Base-by-base conservation (phyloP, 2,888 invertebrate species). In the Agonopterix subpropinquella region DNA sequence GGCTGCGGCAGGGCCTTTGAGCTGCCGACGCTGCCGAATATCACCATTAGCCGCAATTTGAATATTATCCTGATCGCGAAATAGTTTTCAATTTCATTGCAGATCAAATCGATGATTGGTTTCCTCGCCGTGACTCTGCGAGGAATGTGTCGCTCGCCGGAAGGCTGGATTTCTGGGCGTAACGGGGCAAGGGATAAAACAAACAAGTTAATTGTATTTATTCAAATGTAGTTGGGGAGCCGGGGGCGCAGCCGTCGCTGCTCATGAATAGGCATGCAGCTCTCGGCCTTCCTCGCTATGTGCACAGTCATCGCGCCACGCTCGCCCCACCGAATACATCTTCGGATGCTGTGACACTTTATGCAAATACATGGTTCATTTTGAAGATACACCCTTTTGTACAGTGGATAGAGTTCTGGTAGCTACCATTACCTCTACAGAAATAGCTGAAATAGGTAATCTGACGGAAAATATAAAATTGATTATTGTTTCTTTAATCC, bases 161-260 rank as follows among this genome's bases (percentile, higher is more conserved):
- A 68, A 74, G 75, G 71, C 67, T 62, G 68, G 68, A 70, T 69
- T 69, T 43, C 64, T 61, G 77, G 77, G 77, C 73, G 77, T 73
- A 66, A 65, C 70, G 62, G 72, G 76, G 68, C 71, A 73, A 5
- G 73, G 77, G 76, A 49, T 49, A 85, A 86, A 86, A 85, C 87
- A 88, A 87, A 88, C 85, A 87, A 88, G 85, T 83, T 86, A 88
- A 88, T 88, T 86, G 86, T 88, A 85, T 87, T 86, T 88, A 87
- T 88, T 88, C 80, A 86, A 87, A 88, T 87, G 79, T 64, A 76
- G 64, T 62, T 64, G 70, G 70, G 71, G 67, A 59, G 61, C 61
- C 56, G 64, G 59, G 67, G 67, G 70, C 67, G 70, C 84, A 79
- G 82, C 81, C 80, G 83, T 70, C 73, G 73, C 68, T 52, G 52